Percentiles rank a stretch among this genome's conserved stretches.
Evolutionary conservation across 2,113 vertebrate genomes (phyloP).

Genomic region (Hydrolagus affinis): DNA sequence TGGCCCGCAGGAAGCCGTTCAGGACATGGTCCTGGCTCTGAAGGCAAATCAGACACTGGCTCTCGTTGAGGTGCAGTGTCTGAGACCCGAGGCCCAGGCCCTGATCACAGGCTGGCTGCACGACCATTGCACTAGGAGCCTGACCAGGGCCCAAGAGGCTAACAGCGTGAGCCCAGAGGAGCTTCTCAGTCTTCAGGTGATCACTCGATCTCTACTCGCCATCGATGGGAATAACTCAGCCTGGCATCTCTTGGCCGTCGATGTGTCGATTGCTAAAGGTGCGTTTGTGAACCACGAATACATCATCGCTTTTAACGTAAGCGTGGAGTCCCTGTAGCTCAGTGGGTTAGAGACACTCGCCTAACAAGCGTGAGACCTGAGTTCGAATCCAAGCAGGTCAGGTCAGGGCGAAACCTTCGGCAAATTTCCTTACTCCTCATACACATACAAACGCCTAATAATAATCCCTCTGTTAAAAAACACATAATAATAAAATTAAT

Average conservation of each 20-base stretch:
- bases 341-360: no score
- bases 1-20: constrained; percentile 66
- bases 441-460: no score
- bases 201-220: constrained; percentile 56
- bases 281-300: neutral
- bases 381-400: no score
- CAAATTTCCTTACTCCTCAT: no score
- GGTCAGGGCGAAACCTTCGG: no score
- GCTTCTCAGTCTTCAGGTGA: constrained; percentile 53
- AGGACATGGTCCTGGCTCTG: constrained; percentile 64
- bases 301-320: no score
- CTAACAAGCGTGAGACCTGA: no score
- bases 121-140: constrained; percentile 52
- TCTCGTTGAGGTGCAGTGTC: constrained; percentile 62
- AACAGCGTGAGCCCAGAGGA: constrained; percentile 44
- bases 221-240: constrained; percentile 52
- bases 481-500: no score
- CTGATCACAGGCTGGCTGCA: constrained; percentile 70
- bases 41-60: constrained; percentile 53
- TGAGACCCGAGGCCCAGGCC: constrained; percentile 61
- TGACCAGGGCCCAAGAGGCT: constrained; percentile 47
- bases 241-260: constrained; percentile 66
- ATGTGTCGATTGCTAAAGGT: constrained; percentile 69
- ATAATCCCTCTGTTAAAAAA: no score
- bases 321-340: no score